phyloP scores from a whole-genome alignment of 2,888 invertebrate species.

The Dimorphilus gyrociliatus region DNA sequence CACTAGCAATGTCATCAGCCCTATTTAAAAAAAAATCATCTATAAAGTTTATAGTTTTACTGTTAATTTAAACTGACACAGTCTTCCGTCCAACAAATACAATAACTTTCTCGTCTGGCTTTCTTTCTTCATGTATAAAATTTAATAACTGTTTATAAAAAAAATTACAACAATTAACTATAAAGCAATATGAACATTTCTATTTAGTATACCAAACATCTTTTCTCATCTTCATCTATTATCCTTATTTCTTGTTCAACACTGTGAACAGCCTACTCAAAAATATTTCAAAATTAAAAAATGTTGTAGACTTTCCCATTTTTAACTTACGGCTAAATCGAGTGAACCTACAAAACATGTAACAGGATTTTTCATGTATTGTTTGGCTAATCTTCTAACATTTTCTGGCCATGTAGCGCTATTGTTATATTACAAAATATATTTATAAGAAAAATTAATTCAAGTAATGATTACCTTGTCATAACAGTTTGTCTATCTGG shows the following conservation, averaged over 20 bases:
- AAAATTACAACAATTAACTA: not conserved
- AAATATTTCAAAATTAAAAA: slow-evolving; percentile 7
- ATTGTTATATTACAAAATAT: slow-evolving; percentile 2
- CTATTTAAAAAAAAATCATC: slow-evolving; percentile 13
- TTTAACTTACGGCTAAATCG: slow-evolving; percentile 51
- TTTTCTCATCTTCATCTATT: slow-evolving; percentile 55
- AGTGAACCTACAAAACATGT: slow-evolving; percentile 69
- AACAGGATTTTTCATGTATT: slow-evolving; percentile 73
- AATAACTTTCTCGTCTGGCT: slow-evolving; percentile 61
- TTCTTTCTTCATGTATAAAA: slow-evolving; percentile 54
- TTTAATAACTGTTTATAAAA: slow-evolving; percentile 43
- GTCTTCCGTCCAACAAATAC: slow-evolving; percentile 77
- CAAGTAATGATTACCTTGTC: slow-evolving; percentile 51
- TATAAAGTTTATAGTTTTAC: not conserved
- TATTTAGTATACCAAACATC: no score
- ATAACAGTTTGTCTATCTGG: slow-evolving; percentile 86
- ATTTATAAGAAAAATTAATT: not conserved
- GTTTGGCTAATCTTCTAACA: slow-evolving; percentile 64
- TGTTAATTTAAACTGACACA: slow-evolving; percentile 33
- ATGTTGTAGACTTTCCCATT: not conserved
- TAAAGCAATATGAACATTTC: no score
- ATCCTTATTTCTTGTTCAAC: slow-evolving; percentile 65
- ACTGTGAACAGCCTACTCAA: slow-evolving; percentile 67
- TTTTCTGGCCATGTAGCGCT: slow-evolving; percentile 85
- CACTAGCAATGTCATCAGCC: slow-evolving; percentile 66